Evolutionary conservation across 2,113 vertebrate genomes (phyloP).

Genomic region (Cottus gobio): DNA sequence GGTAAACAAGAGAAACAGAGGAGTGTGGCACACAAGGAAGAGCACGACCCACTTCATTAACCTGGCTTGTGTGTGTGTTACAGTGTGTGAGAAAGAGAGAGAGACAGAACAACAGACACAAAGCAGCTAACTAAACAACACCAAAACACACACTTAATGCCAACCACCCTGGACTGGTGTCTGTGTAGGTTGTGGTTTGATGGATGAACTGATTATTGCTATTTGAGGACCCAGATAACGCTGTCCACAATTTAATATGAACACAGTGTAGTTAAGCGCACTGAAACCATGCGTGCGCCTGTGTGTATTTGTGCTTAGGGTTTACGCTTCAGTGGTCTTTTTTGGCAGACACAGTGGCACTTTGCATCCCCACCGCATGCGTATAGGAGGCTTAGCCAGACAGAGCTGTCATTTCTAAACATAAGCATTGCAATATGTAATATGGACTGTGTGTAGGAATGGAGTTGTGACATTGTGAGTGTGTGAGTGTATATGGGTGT

Average conservation of each 20-base stretch:
- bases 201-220: conserved; percentile 27
- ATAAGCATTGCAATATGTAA: conserved; percentile 58
- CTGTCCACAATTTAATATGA: not conserved
- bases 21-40: conserved; percentile 6
- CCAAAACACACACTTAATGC: conserved; percentile 27
- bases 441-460: conserved; percentile 34
- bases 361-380: conserved; percentile 58
- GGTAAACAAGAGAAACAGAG: conserved; percentile 42
- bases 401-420: conserved; percentile 60
- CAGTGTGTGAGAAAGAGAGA: not conserved
- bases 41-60: conserved; percentile 11
- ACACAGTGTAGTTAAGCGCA: not conserved
- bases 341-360: conserved; percentile 45
- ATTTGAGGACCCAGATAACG: conserved; percentile 32
- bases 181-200: conserved; percentile 28
- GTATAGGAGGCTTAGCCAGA: conserved; percentile 41
- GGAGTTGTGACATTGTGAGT: conserved; percentile 3
- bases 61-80: not conserved
- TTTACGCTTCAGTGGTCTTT: conserved; percentile 53
- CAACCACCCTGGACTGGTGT: not conserved
- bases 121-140: conserved; percentile 66
- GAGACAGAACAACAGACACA: conserved; percentile 4
- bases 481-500: conserved; percentile 18
- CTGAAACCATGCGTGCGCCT: conserved; percentile 6
- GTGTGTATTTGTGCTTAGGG: conserved; percentile 18